These are phyloP conservation scores for Eupithecia centaureata DNA, from an alignment of 2,888 invertebrate species.

Conservation along the genomic window DNA sequence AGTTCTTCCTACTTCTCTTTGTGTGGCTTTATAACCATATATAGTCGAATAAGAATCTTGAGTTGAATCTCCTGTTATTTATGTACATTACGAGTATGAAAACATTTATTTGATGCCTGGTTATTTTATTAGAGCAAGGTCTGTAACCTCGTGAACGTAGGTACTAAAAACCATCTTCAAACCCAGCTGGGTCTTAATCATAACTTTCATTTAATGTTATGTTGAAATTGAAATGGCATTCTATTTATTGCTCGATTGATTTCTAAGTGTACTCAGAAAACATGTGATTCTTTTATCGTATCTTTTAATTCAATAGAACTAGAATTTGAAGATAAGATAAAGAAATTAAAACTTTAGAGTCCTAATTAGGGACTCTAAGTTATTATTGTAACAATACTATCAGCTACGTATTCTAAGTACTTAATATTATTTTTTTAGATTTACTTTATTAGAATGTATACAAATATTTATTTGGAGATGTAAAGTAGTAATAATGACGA, in stretches of 20 bases:
- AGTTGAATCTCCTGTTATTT: neutral
- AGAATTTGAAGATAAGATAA: too few relatives aligned
- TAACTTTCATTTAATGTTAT: neutral
- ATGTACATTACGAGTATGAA: neutral
- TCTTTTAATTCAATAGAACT: too few relatives aligned
- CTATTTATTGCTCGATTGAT: neutral
- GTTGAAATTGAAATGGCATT: neutral
- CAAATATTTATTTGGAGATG: conserved; percentile 1
- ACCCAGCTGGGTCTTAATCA: neutral
- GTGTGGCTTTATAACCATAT: neutral
- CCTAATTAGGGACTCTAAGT: neutral
- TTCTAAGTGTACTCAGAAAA: too few relatives aligned
- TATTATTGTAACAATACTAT: neutral
- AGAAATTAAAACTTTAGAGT: too few relatives aligned
- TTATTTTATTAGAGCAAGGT: neutral
- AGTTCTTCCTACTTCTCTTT: too few relatives aligned
- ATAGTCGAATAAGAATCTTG: neutral
- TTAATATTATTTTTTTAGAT: neutral
- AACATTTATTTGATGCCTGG: neutral
- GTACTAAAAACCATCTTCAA: neutral
- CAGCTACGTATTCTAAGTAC: conserved; percentile 1
- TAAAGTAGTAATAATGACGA: neutral
- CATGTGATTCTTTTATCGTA: too few relatives aligned
- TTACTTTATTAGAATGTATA: neutral
- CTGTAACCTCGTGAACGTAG: neutral